Percentiles rank a stretch among this genome's conserved stretches.
These are phyloP conservation scores for Chaetodon trifascialis DNA, from an alignment of 2,113 vertebrate species.

Conservation along the genomic window DNA sequence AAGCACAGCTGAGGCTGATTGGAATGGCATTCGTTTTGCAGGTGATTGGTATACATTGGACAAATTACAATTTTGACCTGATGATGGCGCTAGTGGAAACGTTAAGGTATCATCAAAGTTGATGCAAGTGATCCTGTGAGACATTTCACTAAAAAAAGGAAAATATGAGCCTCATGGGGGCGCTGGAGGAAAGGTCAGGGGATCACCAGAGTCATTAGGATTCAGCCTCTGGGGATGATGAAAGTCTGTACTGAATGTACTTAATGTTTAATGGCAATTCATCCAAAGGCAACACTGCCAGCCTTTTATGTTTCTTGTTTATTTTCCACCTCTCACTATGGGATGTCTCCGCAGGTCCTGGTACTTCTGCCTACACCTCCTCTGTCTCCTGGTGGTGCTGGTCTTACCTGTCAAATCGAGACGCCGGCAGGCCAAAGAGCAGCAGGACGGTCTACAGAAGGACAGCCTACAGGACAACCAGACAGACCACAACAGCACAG, in stretches of 20 bases:
- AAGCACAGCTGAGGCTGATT: not conserved
- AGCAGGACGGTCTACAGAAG: constrained; percentile 72
- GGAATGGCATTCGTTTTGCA: not conserved
- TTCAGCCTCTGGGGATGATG: not conserved
- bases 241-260: not conserved
- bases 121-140: not conserved
- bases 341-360: constrained; percentile 87
- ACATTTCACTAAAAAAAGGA: too few species aligned
- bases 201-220: too few species aligned
- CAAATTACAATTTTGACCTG: not conserved
- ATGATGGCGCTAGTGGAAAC: not conserved
- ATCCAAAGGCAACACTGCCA: not conserved
- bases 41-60: not conserved
- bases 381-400: constrained; percentile 88
- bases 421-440: constrained; percentile 83
- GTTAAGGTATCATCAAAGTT: not conserved
- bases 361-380: constrained; percentile 92
- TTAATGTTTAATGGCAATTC: not conserved
- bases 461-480: constrained; percentile 61
- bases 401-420: constrained; percentile 88
- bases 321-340: not conserved
- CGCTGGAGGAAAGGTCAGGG: too few species aligned
- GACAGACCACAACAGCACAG: constrained; percentile 85
- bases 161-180: too few species aligned
- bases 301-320: too few species aligned